Conservation (phyloP, 2,888 invertebrate genomes). For the Stramonita haemastoma region DNA sequence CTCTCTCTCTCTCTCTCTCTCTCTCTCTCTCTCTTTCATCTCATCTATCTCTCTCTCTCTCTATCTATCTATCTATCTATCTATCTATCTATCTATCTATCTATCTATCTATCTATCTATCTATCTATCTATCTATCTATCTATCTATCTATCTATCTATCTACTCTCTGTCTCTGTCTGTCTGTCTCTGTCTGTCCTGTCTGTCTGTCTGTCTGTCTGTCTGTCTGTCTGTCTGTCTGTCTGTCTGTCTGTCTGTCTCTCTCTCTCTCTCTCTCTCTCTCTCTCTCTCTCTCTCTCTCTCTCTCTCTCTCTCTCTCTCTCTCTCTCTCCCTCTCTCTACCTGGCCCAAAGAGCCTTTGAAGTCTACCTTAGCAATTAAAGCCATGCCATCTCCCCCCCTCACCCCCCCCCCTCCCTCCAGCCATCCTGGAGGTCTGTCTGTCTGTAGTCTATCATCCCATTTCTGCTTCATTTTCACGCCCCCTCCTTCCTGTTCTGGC, state of each 20-base stretch:
- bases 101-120: constrained; percentile 26
- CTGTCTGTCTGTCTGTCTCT: not conserved
- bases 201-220: too few relatives aligned
- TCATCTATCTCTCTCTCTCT: not conserved
- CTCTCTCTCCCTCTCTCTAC: not conserved
- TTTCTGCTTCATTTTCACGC: too few relatives aligned
- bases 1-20: constrained; percentile 19
- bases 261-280: not conserved
- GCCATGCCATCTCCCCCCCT: too few relatives aligned
- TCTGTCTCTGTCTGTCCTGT: too few relatives aligned
- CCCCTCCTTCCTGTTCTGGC: constrained; percentile 4
- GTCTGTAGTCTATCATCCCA: too few relatives aligned
- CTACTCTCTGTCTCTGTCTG: not conserved
- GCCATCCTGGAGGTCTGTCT: too few relatives aligned
- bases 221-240: too few relatives aligned
- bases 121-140: too few relatives aligned
- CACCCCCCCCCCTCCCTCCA: too few relatives aligned
- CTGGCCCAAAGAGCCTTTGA: too few relatives aligned
- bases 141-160: not conserved
- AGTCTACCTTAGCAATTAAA: too few relatives aligned
- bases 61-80: not conserved
- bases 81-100: not conserved
- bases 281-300: constrained; percentile 13
- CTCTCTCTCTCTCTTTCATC: not conserved
- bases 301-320: constrained; percentile 27